These are phyloP conservation scores for Oncopeltus fasciatus DNA, from an alignment of 1,140 invertebrate species.

Conservation along the genomic window DNA sequence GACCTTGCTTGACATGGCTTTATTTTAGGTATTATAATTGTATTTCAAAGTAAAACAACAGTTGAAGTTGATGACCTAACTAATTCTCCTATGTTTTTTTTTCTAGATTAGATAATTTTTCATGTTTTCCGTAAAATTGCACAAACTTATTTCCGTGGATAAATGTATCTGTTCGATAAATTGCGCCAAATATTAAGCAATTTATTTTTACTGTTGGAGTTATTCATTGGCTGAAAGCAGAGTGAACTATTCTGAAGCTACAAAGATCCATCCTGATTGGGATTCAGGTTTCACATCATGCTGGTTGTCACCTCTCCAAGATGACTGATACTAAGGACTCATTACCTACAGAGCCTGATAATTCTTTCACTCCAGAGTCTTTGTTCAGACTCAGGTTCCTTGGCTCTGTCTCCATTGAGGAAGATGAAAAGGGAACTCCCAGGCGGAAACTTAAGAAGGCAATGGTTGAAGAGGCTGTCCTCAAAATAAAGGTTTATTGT, in stretches of 20 bases:
- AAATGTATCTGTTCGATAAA: not conserved
- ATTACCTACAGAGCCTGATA: conserved; percentile 29
- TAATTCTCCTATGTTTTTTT: no score
- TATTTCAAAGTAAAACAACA: no score
- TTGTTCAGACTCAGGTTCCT: conserved; percentile 69
- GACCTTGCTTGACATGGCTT: no score
- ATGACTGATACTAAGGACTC: conserved; percentile 28
- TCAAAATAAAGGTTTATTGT: conserved; percentile 78
- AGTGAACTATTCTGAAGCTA: no score
- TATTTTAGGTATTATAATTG: no score
- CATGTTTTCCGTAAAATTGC: no score
- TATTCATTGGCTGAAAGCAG: no score
- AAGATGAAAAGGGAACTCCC: conserved; percentile 47
- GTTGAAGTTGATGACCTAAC: no score
- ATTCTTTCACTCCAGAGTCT: conserved; percentile 40
- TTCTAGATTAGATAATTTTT: no score
- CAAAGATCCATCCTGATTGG: no score
- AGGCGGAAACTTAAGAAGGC: conserved; percentile 70
- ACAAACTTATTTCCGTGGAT: no score
- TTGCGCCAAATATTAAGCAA: not conserved
- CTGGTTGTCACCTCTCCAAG: conserved; percentile 31
- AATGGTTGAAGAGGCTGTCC: conserved; percentile 92
- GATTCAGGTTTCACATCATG: conserved; percentile 23
- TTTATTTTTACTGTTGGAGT: no score
- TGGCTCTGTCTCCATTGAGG: conserved; percentile 70